These are phyloP conservation scores for Acinonyx jubatus DNA, from an alignment of 2,113 vertebrate genomes.

Conservation along the genomic window DNA sequence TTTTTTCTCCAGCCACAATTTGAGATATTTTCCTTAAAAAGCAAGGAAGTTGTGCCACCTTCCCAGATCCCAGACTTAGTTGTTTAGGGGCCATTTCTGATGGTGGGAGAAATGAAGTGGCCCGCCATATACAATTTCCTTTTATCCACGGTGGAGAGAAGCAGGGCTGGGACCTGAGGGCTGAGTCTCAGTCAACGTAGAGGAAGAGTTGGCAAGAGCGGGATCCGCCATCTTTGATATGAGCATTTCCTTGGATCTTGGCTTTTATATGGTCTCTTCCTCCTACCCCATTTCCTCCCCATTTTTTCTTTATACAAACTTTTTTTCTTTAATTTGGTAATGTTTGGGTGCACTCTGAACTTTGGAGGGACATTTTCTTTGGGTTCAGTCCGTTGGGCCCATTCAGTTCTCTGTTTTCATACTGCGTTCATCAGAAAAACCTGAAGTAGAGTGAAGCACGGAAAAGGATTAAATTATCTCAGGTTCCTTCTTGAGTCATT, in stretches of 20 bases:
- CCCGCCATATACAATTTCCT: neutral
- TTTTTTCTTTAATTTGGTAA: neutral
- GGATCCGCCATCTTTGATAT: neutral
- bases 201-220: neutral
- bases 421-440: neutral
- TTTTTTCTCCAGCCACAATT: constrained; percentile 2
- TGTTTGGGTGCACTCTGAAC: constrained; percentile 47
- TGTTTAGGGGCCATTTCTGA: neutral
- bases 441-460: neutral
- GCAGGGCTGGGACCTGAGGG: neutral
- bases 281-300: neutral
- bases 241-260: neutral
- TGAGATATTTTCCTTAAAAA: constrained; percentile 63
- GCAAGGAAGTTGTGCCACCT: constrained; percentile 10
- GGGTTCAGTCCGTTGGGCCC: constrained; percentile 15
- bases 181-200: neutral
- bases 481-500: constrained; percentile 38
- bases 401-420: constrained; percentile 18
- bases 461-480: neutral
- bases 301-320: neutral
- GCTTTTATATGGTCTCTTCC: neutral
- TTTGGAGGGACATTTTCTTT: constrained; percentile 58
- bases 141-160: neutral
- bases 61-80: neutral
- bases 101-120: neutral